phyloP scores from a whole-genome alignment of 2,888 invertebrate species.

The Mythimna loreyi region DNA sequence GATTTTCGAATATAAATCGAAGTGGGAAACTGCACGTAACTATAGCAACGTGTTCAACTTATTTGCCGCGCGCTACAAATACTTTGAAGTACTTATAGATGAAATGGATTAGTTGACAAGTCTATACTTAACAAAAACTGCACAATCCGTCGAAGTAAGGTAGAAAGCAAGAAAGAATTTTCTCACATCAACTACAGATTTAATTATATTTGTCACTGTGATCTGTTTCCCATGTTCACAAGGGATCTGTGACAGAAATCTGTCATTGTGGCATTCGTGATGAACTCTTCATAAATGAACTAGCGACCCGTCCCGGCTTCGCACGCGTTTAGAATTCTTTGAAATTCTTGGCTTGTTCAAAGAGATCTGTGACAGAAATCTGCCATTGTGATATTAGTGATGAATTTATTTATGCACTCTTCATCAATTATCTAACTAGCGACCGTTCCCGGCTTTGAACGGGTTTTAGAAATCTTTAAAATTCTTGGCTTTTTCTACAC shows the following conservation, averaged over 20 bases:
- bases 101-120: not conserved
- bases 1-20: no score
- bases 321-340: no score
- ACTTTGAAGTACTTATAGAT: no score
- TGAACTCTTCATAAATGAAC: not conserved
- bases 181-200: conserved; percentile 28
- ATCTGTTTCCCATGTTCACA: conserved; percentile 16
- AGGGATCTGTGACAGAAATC: conserved; percentile 17
- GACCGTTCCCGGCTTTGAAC: no score
- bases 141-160: conserved; percentile 1
- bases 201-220: conserved; percentile 20
- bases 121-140: not conserved
- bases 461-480: no score
- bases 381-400: conserved; percentile 14
- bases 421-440: not conserved
- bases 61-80: no score
- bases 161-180: conserved; percentile 27
- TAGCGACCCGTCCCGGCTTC: no score
- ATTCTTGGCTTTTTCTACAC: not conserved
- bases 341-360: not conserved
- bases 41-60: no score
- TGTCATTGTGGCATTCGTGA: conserved; percentile 14
- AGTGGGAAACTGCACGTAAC: no score
- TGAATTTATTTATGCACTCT: no score
- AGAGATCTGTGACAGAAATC: conserved; percentile 18